Base-by-base conservation (phyloP, 2,888 invertebrate genomes). In the Nebria salina region DNA sequence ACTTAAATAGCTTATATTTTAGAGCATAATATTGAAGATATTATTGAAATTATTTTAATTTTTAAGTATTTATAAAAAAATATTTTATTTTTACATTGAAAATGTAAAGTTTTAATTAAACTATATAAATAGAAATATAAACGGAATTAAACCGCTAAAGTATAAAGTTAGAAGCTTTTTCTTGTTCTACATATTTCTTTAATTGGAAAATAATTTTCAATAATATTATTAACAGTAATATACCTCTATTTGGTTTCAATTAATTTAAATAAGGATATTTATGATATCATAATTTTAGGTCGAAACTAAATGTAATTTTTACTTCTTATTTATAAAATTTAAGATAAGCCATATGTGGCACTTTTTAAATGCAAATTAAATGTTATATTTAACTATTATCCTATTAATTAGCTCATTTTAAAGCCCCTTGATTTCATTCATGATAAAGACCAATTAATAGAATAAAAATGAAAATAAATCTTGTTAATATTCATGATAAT, bases 211-310 rank as follows among this genome's bases (percentile, higher is more conserved):
- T 74, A 70, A 20, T 77, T 87, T 89, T 91, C 91, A 92, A 86
- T 92, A 83, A 83, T 91, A 91, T 91, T 90, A 92, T 92, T 92
- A 92, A 92, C 92, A 92, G 90, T 92, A 90, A 92, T 91, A 91
- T 89, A 91, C 92, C 92, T 92, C 91, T 91, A 84, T 87, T 88
- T 88, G 87, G 87, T 85, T 88, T 88, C 86, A 86, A 86, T 86
- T 87, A 85, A 89, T 41, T 86, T 87, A 90, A 91, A 90, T 90
- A 91, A 90, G 90, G 90, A 85, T 86, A 85, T 20, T 20, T 1
- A 77, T 25, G 77, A 77, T 83, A 84, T 84, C 88, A 87, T 87
- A 86, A 54, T 86, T 85, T 89, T 89, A 90, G 89, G 90, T 90
- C 90, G 90, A 91, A 91, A 91, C 89, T 91, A 89, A 90, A 85